A percentile compares a stretch with the other conserved stretches of the same genome.
Evolutionary conservation across 2,888 invertebrate species (phyloP).

Genomic region (Epinotia demarniana): DNA sequence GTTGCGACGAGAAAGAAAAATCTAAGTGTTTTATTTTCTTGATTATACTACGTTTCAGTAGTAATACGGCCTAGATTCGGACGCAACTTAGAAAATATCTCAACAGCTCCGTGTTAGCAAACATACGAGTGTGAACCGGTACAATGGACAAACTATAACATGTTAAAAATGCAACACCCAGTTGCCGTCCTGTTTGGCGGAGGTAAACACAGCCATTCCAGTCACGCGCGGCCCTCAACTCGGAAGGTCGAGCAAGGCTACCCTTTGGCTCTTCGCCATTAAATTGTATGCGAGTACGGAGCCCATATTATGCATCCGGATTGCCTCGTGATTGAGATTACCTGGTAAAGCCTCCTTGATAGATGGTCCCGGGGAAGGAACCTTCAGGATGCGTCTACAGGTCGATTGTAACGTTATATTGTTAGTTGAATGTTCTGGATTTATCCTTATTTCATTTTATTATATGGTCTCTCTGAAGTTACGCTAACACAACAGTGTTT

Average conservation of each 20-base stretch:
- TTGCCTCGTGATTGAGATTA: conserved; percentile 56
- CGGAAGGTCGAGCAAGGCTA: conserved; percentile 58
- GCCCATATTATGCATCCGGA: conserved; percentile 59
- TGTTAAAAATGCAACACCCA: conserved; percentile 51
- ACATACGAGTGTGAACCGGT: conserved; percentile 8
- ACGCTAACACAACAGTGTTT: no score
- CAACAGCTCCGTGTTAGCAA: conserved; percentile 4
- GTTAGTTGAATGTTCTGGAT: not conserved
- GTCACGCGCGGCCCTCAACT: conserved; percentile 60
- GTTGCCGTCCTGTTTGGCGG: conserved; percentile 29
- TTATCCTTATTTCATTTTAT: no score
- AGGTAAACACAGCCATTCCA: conserved; percentile 48
- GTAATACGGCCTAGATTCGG: no score
- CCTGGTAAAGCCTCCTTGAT: conserved; percentile 49
- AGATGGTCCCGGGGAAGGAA: conserved; percentile 24
- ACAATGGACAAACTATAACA: conserved; percentile 35
- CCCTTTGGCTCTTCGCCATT: conserved; percentile 58
- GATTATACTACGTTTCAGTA: no score
- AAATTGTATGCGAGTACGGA: conserved; percentile 63
- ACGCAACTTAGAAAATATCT: not conserved
- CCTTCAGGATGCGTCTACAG: conserved; percentile 1
- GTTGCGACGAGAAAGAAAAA: not conserved
- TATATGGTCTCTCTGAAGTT: no score
- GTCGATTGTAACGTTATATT: not conserved
- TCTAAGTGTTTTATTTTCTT: not conserved